Evolutionary conservation across 2,113 vertebrate species (phyloP).

Genomic region (Myanophis thanlyinensis): DNA sequence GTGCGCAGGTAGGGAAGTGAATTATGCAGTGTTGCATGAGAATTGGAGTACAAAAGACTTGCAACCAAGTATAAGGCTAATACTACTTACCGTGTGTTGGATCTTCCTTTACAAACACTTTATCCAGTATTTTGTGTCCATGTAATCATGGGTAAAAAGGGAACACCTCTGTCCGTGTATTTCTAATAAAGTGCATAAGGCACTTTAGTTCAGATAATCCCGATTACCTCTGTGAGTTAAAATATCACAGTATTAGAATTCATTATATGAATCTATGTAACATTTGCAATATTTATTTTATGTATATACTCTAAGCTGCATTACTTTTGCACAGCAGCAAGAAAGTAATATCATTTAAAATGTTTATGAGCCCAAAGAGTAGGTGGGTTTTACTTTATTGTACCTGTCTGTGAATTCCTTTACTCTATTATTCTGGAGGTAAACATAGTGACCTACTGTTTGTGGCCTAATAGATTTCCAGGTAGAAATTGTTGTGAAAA

Average conservation of each 20-base stretch:
- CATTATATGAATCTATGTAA: conserved; percentile 29
- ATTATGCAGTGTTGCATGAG: conserved; percentile 65
- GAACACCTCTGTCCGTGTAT: conserved; percentile 29
- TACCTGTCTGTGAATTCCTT: not conserved
- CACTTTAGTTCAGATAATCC: conserved; percentile 57
- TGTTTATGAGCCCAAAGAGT: conserved; percentile 20
- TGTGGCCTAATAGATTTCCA: not conserved
- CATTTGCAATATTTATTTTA: conserved; percentile 33
- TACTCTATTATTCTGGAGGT: not conserved
- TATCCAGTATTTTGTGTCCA: conserved; percentile 62
- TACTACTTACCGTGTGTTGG: conserved; percentile 57
- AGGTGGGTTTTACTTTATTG: not conserved
- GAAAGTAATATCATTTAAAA: conserved; percentile 30
- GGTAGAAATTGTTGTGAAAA: not conserved
- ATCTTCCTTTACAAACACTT: conserved; percentile 59
- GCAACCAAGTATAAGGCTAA: conserved; percentile 63
- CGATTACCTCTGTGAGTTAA: conserved; percentile 32
- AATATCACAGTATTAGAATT: conserved; percentile 45
- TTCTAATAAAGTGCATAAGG: conserved; percentile 63
- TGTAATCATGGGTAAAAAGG: conserved; percentile 42
- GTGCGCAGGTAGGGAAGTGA: conserved; percentile 49
- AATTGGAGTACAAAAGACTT: conserved; percentile 57
- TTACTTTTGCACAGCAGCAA: conserved; percentile 50
- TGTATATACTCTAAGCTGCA: conserved; percentile 21
- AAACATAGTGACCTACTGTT: not conserved